Conservation (phyloP, 2,888 invertebrate genomes). For the Dexiosoma caninum region DNA sequence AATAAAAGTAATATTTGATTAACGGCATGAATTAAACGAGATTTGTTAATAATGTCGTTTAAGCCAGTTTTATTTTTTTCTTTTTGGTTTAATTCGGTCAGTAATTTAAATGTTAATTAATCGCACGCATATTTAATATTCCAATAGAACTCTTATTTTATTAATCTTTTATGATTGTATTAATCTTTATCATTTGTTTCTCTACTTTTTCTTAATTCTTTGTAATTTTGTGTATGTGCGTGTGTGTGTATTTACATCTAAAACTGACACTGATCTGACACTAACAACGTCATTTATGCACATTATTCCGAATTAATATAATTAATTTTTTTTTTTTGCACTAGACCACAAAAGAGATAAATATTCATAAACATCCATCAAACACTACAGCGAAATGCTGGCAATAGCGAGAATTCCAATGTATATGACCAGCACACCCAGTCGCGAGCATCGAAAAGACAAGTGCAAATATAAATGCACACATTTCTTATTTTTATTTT, state of each 20-base stretch:
- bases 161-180: not conserved
- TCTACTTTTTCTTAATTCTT: not conserved
- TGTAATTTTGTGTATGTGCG: not conserved
- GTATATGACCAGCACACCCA: not conserved
- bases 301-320: constrained; percentile 52
- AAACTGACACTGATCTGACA: constrained; percentile 60
- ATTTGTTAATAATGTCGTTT: not conserved
- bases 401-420: not conserved
- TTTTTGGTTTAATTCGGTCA: not conserved
- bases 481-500: not conserved
- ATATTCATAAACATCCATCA: constrained; percentile 13
- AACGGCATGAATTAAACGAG: constrained; percentile 15
- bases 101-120: constrained; percentile 14
- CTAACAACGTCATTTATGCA: constrained; percentile 51
- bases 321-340: not conserved
- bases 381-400: not conserved
- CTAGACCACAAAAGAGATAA: not conserved
- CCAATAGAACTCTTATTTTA: constrained; percentile 29
- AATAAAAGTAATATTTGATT: not conserved
- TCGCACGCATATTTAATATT: constrained; percentile 13
- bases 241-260: constrained; percentile 1
- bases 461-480: not conserved
- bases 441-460: not conserved
- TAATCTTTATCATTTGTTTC: not conserved
- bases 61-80: not conserved